Evolutionary conservation across 1,140 invertebrate genomes (phyloP), one percentile per base, ranked within the genome.

Genomic region (Rhyacophila brunnea): DNA sequence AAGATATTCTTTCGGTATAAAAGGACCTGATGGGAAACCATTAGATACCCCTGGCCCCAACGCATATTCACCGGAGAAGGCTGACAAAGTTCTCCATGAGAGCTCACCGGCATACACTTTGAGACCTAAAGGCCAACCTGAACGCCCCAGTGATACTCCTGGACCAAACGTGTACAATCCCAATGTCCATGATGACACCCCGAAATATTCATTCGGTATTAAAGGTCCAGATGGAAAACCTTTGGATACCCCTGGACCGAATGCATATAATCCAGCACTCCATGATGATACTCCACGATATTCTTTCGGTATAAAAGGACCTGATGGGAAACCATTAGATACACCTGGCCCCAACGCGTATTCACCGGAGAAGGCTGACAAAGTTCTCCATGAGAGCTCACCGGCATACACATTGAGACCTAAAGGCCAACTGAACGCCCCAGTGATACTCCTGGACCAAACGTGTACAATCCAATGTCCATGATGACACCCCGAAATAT

Each of bases 41-140:
- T 87, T 89, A 66, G 79, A 85, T 32, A 89, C 86, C 9, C 93
- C 93, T 32, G 87, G 88, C 63, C 83, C 92, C 65, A 80, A 91
- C 68, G 80, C 87, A 71, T 85, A 95, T 79, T 81, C 87, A 78
- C 89, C 90, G 3, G 86, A 93, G 66, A 87, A 87, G 59, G 62
- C 74, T 10, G 72, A 78, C 60, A 72, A 72, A 78, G 70, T 61
- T 68, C 74, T 87, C 20, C 81, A 34, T 2, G 52, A 65, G 64
- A 72, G 71, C 45, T 69, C 76, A 11, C 81, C 81, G 15, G 78
- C 77, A 62, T 83, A 73, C 64, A 82, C 73, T 15, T 80, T 85
- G 35, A 75, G 75, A 15, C 70, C 71, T 44, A 80, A 75, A 70
- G 73, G 70, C 19, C 66, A 68, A 36, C 61, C 69, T 42, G 68